These are phyloP conservation scores for Sebastes umbrosus DNA, from an alignment of 2,797 vertebrate species.

Conservation along the genomic window DNA sequence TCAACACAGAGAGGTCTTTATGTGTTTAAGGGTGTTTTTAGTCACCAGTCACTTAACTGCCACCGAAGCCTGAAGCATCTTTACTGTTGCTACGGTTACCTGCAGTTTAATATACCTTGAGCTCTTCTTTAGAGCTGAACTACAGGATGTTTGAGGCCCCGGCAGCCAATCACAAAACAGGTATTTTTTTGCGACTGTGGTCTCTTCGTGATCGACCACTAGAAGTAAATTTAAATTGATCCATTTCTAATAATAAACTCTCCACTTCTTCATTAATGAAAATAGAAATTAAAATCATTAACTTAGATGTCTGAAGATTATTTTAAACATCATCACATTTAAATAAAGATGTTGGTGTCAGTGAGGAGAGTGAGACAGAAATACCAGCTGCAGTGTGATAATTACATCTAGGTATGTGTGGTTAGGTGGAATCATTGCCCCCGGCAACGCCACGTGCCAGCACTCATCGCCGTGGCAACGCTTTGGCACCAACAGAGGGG, in stretches of 20 bases:
- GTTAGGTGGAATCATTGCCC: slow-evolving; percentile 31
- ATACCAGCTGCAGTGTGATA: slow-evolving; percentile 24
- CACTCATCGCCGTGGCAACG: slow-evolving; percentile 38
- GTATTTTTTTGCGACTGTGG: background rate
- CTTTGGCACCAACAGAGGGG: slow-evolving; percentile 14
- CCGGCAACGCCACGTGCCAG: slow-evolving; percentile 22
- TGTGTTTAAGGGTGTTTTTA: background rate
- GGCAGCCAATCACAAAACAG: slow-evolving; percentile 4
- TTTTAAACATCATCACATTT: background rate
- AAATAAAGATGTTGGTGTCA: background rate
- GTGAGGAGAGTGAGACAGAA: background rate
- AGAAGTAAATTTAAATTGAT: background rate
- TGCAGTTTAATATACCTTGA: slow-evolving; percentile 1
- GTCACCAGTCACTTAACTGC: background rate
- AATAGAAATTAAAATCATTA: background rate
- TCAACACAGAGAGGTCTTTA: background rate
- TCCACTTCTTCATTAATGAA: background rate
- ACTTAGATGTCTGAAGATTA: background rate
- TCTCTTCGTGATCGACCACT: background rate
- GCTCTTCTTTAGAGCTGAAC: background rate
- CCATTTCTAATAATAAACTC: background rate
- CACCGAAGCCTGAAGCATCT: background rate
- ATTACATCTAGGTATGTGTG: slow-evolving; percentile 38
- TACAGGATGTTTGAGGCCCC: background rate
- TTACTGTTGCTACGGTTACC: slow-evolving; percentile 31